phyloP scores from a whole-genome alignment of 2,113 vertebrate species.

The Empidonax traillii region DNA sequence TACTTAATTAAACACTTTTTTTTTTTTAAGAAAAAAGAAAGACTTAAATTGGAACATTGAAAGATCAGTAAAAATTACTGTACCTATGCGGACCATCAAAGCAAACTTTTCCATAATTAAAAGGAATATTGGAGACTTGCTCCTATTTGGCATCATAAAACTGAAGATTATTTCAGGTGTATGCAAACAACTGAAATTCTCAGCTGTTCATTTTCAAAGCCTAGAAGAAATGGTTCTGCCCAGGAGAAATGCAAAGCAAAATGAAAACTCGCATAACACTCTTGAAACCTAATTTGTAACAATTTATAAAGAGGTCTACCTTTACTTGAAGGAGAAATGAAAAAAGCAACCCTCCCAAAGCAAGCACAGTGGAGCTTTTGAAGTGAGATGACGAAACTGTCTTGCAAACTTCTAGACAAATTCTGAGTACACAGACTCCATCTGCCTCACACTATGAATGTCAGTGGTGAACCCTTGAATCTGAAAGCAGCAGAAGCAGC shows the following conservation, averaged over 20 bases:
- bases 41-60: not conserved
- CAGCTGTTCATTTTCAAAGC: not conserved
- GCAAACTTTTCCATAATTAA: not conserved
- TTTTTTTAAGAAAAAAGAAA: not conserved
- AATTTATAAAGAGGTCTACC: not conserved
- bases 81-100: not conserved
- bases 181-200: not conserved
- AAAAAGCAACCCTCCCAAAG: not conserved
- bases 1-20: not conserved
- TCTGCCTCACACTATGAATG: not conserved
- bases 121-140: not conserved
- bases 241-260: not conserved
- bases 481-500: not conserved
- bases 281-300: not conserved
- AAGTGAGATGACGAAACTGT: not conserved
- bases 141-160: not conserved
- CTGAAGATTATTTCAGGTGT: not conserved
- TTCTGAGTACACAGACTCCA: not conserved
- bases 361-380: not conserved
- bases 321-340: not conserved
- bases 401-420: not conserved
- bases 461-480: not conserved
- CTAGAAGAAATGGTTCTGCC: not conserved
- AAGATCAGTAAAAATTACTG: not conserved
- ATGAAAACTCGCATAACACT: fast-evolving